Evolutionary conservation across 2,888 invertebrate genomes (phyloP).

Genomic region (Limnephilus lunatus): DNA sequence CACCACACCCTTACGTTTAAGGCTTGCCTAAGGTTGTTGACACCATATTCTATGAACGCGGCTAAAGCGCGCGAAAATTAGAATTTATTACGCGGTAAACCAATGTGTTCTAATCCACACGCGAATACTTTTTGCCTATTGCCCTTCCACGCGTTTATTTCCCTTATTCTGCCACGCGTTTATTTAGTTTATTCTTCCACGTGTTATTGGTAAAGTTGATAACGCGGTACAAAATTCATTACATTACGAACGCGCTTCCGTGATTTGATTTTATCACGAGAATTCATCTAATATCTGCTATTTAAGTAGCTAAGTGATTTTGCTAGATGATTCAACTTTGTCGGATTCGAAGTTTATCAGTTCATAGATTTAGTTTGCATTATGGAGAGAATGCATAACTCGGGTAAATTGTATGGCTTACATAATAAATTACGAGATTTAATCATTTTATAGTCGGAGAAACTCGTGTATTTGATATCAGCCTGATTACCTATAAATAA

Average conservation of each 20-base stretch:
- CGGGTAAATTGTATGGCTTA: background rate
- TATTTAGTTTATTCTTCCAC: background rate
- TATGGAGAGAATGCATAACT: background rate
- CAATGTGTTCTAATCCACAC: constrained; percentile 1
- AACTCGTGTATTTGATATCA: background rate
- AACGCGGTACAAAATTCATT: background rate
- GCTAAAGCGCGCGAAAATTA: background rate
- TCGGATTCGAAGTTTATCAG: background rate
- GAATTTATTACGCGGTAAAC: constrained; percentile 1
- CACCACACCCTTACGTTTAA: background rate
- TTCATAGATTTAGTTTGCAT: background rate
- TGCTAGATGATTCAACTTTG: background rate
- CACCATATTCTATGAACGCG: background rate
- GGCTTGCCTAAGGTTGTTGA: background rate
- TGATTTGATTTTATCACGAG: constrained; percentile 3
- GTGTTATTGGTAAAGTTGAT: background rate
- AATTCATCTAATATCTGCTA: background rate
- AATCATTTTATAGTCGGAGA: background rate
- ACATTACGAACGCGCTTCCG: background rate
- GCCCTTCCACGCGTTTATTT: background rate
- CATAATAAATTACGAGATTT: background rate
- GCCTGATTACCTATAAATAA: background rate
- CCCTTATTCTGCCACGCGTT: background rate
- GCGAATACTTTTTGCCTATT: constrained; percentile 11
- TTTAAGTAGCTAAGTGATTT: background rate